Evolutionary conservation across 2,888 invertebrate species (phyloP), one percentile per base, ranked within the genome.

Genomic region (Rhingia campestris): DNA sequence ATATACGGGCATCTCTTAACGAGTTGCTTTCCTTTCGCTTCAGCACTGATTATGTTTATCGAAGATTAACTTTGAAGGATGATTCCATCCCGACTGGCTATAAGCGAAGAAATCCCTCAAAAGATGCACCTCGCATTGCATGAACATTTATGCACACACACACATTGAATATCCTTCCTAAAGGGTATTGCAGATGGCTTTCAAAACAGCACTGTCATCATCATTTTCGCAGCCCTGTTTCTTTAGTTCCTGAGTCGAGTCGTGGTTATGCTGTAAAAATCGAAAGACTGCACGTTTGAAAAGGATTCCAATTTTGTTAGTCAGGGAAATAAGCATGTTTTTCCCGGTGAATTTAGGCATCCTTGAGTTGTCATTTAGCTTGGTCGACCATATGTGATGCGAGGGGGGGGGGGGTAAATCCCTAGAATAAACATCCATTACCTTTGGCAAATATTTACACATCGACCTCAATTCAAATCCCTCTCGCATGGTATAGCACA

Each of bases 371-470:
- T 75, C 80, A 74, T 80, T 80, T 74, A 66, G 70, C 74, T 75
- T 69, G 74, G 80, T 80, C 64, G 74, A 74, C 80, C 73, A 80
- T 61, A 22, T 22, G 22, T 22, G 22, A 2, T 22, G 22, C 22
- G 2, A 2, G 22, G 22, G 2, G 22, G 22, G 22, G 22, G 66
- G 80, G 66, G 74, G 74, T 49, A 4, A 58, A 85, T 75, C 81
- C 81, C 58, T 76, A 67, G 63, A 85, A 67, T 75, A 81, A 85
- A 85, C 85, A 85, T 85, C 85, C 85, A 85, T 85, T 85, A 85
- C 85, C 85, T 85, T 56, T 14, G 63, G 85, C 81, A 85, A 85
- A 85, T 85, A 85, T 85, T 85, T 85, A 76, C 81, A 85, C 81
- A 85, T 85, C 85, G 85, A 81, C 85, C 85, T 85, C 81, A 85